Evolutionary conservation across 2,113 vertebrate species (phyloP).

Genomic region (Pipa parva): DNA sequence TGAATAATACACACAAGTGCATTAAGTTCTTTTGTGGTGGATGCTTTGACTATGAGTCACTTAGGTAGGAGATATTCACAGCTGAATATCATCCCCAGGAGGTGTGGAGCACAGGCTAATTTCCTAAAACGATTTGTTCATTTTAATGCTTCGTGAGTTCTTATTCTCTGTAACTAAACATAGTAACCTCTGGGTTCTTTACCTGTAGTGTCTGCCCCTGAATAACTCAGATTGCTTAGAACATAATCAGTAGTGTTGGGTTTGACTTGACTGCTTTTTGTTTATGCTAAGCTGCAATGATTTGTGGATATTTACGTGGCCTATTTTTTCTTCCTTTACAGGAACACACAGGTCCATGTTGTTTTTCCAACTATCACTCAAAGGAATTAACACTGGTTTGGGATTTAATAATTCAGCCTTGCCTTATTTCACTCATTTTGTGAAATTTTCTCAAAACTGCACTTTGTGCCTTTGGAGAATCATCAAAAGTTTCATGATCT

Average conservation of each 20-base stretch:
- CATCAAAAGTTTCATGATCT: neutral
- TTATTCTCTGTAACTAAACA: neutral
- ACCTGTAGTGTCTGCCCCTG: too few relatives aligned
- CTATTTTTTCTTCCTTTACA: neutral
- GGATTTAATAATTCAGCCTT: too few relatives aligned
- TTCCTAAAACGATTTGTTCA: neutral
- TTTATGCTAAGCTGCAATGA: neutral
- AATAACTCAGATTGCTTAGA: too few relatives aligned
- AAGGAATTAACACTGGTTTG: neutral
- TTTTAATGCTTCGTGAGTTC: too few relatives aligned
- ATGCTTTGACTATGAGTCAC: neutral
- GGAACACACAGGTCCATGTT: neutral
- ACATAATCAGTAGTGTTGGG: too few relatives aligned
- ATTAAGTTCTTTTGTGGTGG: neutral
- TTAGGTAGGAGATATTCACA: neutral
- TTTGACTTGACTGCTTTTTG: too few relatives aligned
- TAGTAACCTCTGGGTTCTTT: too few relatives aligned
- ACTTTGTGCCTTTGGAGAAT: neutral
- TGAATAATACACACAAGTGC: too few relatives aligned
- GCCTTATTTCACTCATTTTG: too few relatives aligned
- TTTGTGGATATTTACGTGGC: neutral
- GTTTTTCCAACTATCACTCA: neutral
- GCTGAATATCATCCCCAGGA: neutral
- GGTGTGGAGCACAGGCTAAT: neutral
- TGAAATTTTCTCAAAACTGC: too few relatives aligned